These are phyloP conservation scores for Noctuana brunneofusca DNA, from an alignment of 2,888 invertebrate species.

Conservation along the genomic window DNA sequence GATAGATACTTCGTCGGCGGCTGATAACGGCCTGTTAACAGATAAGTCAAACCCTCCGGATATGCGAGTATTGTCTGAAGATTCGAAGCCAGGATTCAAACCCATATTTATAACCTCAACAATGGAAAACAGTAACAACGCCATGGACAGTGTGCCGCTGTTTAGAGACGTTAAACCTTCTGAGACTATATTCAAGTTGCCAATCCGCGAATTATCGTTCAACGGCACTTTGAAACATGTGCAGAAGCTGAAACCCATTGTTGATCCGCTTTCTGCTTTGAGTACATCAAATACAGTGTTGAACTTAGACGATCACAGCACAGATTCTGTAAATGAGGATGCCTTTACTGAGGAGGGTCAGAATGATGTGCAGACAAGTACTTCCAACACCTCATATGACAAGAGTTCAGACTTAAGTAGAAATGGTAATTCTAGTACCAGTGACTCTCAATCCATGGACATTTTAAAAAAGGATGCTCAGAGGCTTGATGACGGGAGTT, in stretches of 20 bases:
- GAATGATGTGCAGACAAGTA: constrained; percentile 26
- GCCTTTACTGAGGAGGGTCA: constrained; percentile 7
- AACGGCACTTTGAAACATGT: constrained; percentile 78
- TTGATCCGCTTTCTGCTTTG: constrained; percentile 69
- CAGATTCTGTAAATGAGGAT: constrained; percentile 32
- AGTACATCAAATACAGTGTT: constrained; percentile 54
- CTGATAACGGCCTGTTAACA: constrained; percentile 49
- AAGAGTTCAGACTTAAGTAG: constrained; percentile 47
- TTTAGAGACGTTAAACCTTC: constrained; percentile 63
- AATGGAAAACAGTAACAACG: constrained; percentile 81
- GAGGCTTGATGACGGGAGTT: constrained; percentile 51
- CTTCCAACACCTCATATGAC: constrained; percentile 46
- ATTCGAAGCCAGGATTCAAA: constrained; percentile 61
- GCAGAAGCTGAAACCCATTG: constrained; percentile 73
- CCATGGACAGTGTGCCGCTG: constrained; percentile 73
- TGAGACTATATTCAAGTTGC: constrained; percentile 72
- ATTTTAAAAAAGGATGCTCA: constrained; percentile 49
- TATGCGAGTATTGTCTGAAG: constrained; percentile 65
- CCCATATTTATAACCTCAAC: constrained; percentile 75
- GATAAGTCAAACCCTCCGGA: constrained; percentile 66
- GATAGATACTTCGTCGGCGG: constrained; percentile 53
- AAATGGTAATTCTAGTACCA: constrained; percentile 60
- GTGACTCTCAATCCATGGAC: constrained; percentile 64
- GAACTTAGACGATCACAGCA: constrained; percentile 47
- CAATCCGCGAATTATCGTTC: constrained; percentile 73